Base-by-base conservation (phyloP, 2,888 invertebrate genomes). In the Seira ritae region DNA sequence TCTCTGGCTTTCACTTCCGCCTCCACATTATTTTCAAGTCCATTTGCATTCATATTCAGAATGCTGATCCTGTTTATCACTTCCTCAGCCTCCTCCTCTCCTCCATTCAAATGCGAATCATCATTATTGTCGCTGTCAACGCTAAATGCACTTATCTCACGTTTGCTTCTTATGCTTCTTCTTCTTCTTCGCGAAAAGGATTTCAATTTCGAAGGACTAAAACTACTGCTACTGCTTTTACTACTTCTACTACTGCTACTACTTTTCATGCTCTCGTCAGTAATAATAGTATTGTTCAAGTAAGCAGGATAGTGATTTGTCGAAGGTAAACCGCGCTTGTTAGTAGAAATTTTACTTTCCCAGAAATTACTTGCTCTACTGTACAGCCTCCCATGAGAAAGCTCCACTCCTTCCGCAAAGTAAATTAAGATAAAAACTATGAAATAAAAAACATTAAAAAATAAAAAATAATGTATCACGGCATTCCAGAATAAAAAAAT, bases 391-490 rank as follows among this genome's bases (percentile, higher is more conserved):
- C 67, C 75, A 37, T n/a, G 15, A 37, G 66, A 20, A 71, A 72
- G 76, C 71, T 76, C 69, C 67, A 31, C 22, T 62, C 76, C 76
- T 60, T 82, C 76, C 37, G 76, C 76, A 55, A 76, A 71, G 1
- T 55, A 71, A 19, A 76, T 37, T 31, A 80, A 3, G 17, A 17
- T n/a, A 12, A 66, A 46, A 42, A 74, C 74, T 74, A n/a, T n/a
- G 46, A 62, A 60, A n/a, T n/a, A n/a, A 50, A 50, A 42, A 50
- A 71, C 3, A 17, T 46, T 46, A 1, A n/a, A 73, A 60, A 31
- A 31, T n/a, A 50, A 1, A 15, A 65, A 67, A 31, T 31, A 31
- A 31, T 31, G 8, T 50, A n/a, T 15, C 50, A 50, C 3, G 17
- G 50, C 50, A 42, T 42, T 42, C n/a, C n/a, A n/a, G n/a, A n/a